phyloP scores from a whole-genome alignment of 2,113 vertebrate genomes.

The Gopherus evgoodei region DNA sequence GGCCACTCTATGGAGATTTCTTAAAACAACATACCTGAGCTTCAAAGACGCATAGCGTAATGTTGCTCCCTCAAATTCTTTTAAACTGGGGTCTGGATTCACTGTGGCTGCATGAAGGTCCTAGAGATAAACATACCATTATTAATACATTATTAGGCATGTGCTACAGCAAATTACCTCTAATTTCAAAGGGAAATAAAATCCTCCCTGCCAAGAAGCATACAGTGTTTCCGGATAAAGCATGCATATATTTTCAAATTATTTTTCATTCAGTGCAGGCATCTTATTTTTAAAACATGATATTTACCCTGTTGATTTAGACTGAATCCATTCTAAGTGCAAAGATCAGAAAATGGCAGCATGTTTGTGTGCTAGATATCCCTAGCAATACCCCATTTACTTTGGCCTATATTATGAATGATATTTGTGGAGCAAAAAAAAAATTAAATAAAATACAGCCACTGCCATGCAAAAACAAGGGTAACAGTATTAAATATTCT shows the following conservation, averaged over 20 bases:
- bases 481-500: conserved; percentile 71
- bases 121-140: conserved; percentile 75
- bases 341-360: conserved; percentile 63
- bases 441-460: conserved; percentile 70
- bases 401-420: conserved; percentile 72
- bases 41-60: conserved; percentile 95
- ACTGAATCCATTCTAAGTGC: conserved; percentile 58
- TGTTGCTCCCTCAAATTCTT: conserved; percentile 95
- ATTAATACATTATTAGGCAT: conserved; percentile 4
- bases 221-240: conserved; percentile 61
- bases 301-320: conserved; percentile 48
- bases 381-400: conserved; percentile 62
- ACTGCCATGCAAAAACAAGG: conserved; percentile 83
- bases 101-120: conserved; percentile 93
- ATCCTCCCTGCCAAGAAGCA: conserved; percentile 73
- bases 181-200: conserved; percentile 55
- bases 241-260: conserved; percentile 79
- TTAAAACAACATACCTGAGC: conserved; percentile 84
- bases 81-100: conserved; percentile 93
- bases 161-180: neutral
- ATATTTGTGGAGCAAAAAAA: conserved; percentile 61
- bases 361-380: conserved; percentile 62
- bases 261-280: conserved; percentile 67
- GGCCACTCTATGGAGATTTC: neutral
- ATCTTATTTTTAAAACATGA: conserved; percentile 39